Conservation (phyloP, 2,888 invertebrate genomes). For the Calameuta idolon region DNA sequence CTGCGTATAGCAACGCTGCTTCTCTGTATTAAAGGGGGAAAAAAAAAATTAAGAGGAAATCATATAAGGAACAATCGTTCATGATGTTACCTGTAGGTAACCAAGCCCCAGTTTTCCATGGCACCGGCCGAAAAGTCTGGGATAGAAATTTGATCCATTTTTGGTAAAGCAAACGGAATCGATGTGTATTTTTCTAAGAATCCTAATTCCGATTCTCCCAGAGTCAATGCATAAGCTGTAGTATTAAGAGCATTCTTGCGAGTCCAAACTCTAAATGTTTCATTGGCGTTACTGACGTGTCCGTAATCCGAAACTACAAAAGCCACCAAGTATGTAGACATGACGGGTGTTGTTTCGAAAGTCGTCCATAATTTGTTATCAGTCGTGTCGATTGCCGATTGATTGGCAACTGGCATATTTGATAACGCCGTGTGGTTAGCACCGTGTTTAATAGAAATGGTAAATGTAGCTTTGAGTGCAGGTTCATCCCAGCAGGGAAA, state of each 20-base stretch:
- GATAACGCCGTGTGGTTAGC: conserved; percentile 37
- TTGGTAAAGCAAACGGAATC: conserved; percentile 94
- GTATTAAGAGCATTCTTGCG: conserved; percentile 81
- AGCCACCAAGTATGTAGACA: conserved; percentile 96
- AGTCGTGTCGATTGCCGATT: conserved; percentile 7
- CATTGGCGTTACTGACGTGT: conserved; percentile 81
- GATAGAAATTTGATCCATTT: conserved; percentile 96
- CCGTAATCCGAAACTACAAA: conserved; percentile 96
- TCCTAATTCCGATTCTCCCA: conserved; percentile 92
- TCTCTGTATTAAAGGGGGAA: conserved; percentile 23
- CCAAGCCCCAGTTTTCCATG: conserved; percentile 97
- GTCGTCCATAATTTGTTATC: conserved; percentile 33
- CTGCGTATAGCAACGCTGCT: conserved; percentile 35
- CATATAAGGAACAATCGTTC: neutral
- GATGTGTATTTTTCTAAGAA: conserved; percentile 96
- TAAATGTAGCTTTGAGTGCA: conserved; percentile 70
- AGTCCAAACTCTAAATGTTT: conserved; percentile 76
- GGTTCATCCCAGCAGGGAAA: conserved; percentile 75
- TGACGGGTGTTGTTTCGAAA: conserved; percentile 89
- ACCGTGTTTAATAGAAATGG: conserved; percentile 21
- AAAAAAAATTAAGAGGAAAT: neutral
- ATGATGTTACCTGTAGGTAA: conserved; percentile 56
- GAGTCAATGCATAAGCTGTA: conserved; percentile 86
- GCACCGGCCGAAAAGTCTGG: conserved; percentile 96
- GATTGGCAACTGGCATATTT: conserved; percentile 42